Evolutionary conservation across 2,888 invertebrate species (phyloP).

Genomic region (Philaethria dido): DNA sequence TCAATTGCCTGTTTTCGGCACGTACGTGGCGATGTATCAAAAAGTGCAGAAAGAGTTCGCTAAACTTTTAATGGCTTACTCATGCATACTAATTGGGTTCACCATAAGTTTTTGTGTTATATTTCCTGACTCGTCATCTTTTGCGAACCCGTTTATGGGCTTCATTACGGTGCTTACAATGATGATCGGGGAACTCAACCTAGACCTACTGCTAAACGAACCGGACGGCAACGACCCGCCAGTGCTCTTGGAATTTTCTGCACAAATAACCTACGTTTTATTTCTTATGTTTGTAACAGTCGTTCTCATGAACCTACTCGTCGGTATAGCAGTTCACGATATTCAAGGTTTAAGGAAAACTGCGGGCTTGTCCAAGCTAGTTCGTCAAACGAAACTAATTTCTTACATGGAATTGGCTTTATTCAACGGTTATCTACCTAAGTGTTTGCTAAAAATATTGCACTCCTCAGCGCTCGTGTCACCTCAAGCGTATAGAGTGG

Average conservation of each 20-base stretch:
- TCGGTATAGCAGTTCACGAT: constrained; percentile 94
- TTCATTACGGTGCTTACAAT: constrained; percentile 93
- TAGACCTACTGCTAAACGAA: constrained; percentile 89
- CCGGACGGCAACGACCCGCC: constrained; percentile 90
- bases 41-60: constrained; percentile 94
- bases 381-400: constrained; percentile 93
- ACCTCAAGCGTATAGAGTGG: constrained; percentile 92
- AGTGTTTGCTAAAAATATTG: constrained; percentile 88
- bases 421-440: constrained; percentile 91
- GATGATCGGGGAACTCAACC: constrained; percentile 94
- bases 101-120: constrained; percentile 95
- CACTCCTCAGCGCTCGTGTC: constrained; percentile 91
- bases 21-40: constrained; percentile 96
- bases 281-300: constrained; percentile 93
- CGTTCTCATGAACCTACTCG: constrained; percentile 92
- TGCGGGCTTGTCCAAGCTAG: constrained; percentile 91
- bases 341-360: constrained; percentile 94
- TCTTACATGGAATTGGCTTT: constrained; percentile 92
- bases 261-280: constrained; percentile 91
- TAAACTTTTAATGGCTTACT: constrained; percentile 93
- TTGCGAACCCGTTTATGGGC: constrained; percentile 93
- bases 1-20: constrained; percentile 93
- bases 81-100: constrained; percentile 92
- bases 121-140: constrained; percentile 91
- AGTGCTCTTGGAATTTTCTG: constrained; percentile 90